phyloP scores from a whole-genome alignment of 1,140 invertebrate species.

The Brachionus manjavacas region DNA sequence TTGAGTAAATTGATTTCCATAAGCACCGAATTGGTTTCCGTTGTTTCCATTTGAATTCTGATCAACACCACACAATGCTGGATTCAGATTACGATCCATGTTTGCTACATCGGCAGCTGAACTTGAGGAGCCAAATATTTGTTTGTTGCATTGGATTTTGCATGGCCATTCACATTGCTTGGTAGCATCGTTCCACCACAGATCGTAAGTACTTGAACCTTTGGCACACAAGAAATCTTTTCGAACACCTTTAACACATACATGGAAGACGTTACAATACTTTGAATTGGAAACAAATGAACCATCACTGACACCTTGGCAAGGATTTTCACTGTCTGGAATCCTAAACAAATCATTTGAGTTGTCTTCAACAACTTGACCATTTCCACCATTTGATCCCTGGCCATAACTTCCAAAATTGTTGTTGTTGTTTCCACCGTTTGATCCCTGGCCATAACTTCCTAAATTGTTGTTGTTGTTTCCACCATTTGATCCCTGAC shows the following conservation, averaged over 20 bases:
- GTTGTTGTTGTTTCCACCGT: neutral
- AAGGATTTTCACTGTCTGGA: conserved; percentile 27
- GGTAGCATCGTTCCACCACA: conserved; percentile 39
- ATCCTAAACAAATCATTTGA: conserved; percentile 26
- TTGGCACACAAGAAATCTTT: conserved; percentile 36
- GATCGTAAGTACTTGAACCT: conserved; percentile 35
- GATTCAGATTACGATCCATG: neutral
- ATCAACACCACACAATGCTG: neutral
- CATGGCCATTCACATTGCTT: conserved; percentile 42
- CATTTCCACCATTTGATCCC: conserved; percentile 10
- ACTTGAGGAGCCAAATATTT: neutral
- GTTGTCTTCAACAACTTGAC: conserved; percentile 3
- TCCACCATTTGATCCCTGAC: neutral
- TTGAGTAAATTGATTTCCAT: conserved; percentile 13
- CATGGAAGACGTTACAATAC: conserved; percentile 40
- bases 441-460: neutral
- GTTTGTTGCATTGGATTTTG: conserved; percentile 15
- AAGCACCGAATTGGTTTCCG: neutral
- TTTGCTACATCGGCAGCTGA: neutral
- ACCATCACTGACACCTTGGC: conserved; percentile 22
- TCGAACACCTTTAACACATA: conserved; percentile 24
- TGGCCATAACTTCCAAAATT: neutral
- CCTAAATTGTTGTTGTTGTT: neutral
- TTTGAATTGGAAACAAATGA: neutral
- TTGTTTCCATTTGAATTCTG: neutral